phyloP scores from a whole-genome alignment of 1,140 invertebrate species.

The Acromyrmex echinatior region DNA sequence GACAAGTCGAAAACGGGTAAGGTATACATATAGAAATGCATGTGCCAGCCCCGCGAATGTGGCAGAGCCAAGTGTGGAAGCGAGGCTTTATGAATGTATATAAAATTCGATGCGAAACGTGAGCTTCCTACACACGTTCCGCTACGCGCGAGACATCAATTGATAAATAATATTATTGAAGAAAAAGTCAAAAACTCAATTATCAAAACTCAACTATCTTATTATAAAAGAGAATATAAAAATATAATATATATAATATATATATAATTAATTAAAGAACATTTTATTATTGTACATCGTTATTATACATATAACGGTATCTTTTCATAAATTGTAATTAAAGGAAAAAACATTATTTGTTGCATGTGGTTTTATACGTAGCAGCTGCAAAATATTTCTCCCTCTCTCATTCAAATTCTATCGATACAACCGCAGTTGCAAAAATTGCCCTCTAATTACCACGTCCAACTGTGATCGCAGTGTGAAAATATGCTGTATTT shows the following conservation, averaged over 20 bases:
- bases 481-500: conserved; percentile 2
- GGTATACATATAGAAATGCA: conserved; percentile 53
- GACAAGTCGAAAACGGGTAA: conserved; percentile 59
- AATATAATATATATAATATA: neutral
- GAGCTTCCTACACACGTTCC: conserved; percentile 16
- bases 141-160: conserved; percentile 10
- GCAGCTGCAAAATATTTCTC: conserved; percentile 16
- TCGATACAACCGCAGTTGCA: conserved; percentile 24
- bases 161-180: neutral
- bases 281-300: neutral
- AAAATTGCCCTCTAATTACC: conserved; percentile 27
- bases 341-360: conserved; percentile 5
- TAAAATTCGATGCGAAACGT: conserved; percentile 64
- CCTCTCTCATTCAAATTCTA: neutral
- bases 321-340: conserved; percentile 4
- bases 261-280: neutral
- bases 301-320: conserved; percentile 12
- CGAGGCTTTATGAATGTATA: conserved; percentile 64
- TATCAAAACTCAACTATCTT: conserved; percentile 2
- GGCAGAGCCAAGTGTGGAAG: conserved; percentile 37
- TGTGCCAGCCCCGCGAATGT: conserved; percentile 56
- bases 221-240: conserved; percentile 15
- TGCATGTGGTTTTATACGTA: neutral
- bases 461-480: neutral
- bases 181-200: neutral